Conservation (phyloP, 1,140 invertebrate species). For the Lethrus apterus region DNA sequence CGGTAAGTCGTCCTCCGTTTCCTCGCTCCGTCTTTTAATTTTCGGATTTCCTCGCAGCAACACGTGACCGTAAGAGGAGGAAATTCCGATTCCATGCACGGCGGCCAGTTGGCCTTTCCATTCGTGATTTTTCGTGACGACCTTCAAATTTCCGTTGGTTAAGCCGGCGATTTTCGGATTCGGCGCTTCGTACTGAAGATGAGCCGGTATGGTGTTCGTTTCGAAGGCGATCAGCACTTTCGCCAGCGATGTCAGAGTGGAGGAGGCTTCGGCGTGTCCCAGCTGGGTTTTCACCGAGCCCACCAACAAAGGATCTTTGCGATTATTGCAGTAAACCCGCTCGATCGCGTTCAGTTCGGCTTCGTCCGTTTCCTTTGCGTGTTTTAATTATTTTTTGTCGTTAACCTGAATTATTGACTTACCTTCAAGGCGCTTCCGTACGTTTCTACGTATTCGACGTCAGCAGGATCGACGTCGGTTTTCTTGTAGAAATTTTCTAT, state of each 20-base stretch:
- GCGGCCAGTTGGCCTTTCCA: constrained; percentile 54
- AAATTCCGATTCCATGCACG: constrained; percentile 54
- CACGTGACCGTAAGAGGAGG: constrained; percentile 60
- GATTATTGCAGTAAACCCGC: constrained; percentile 46
- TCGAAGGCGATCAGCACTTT: constrained; percentile 63
- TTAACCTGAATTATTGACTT: constrained; percentile 6
- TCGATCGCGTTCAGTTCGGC: constrained; percentile 44
- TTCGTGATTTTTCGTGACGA: constrained; percentile 54
- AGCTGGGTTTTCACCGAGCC: constrained; percentile 73
- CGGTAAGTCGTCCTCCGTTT: constrained; percentile 45
- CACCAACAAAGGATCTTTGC: constrained; percentile 54
- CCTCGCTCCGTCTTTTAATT: constrained; percentile 39
- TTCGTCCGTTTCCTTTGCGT: constrained; percentile 34
- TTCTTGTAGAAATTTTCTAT: constrained; percentile 56
- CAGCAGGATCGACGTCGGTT: constrained; percentile 51
- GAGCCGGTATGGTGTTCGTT: constrained; percentile 58
- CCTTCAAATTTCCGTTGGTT: constrained; percentile 52
- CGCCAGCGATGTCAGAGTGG: constrained; percentile 44
- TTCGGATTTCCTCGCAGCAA: constrained; percentile 52
- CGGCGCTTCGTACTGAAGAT: constrained; percentile 61
- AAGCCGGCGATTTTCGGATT: constrained; percentile 61
- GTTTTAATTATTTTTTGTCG: constrained; percentile 1
- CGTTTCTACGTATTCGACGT: constrained; percentile 64
- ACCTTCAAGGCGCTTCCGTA: constrained; percentile 52
- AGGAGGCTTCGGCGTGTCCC: constrained; percentile 66